phyloP scores from a whole-genome alignment of 2,888 invertebrate species.

The Aquatica leii region DNA sequence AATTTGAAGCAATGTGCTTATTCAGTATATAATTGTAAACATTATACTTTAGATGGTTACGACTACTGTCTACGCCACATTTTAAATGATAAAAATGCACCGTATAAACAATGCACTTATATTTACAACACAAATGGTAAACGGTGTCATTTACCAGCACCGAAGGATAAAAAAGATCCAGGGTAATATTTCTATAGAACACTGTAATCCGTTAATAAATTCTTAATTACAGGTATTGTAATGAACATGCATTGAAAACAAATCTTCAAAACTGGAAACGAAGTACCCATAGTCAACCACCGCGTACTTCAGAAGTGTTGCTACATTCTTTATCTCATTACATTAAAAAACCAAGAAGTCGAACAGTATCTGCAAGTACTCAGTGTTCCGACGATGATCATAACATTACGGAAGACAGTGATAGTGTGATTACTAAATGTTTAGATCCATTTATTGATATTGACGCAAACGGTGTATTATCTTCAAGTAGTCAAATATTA shows the following conservation, averaged over 20 bases:
- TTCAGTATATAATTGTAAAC: constrained; percentile 71
- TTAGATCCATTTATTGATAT: constrained; percentile 55
- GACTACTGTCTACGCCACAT: constrained; percentile 85
- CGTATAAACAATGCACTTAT: constrained; percentile 83
- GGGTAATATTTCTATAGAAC: constrained; percentile 62
- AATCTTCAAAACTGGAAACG: constrained; percentile 70
- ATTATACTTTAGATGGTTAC: constrained; percentile 74
- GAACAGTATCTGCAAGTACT: constrained; percentile 47
- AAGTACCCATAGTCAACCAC: constrained; percentile 68
- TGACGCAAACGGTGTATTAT: constrained; percentile 63
- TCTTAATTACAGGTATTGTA: constrained; percentile 65
- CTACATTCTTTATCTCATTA: constrained; percentile 73
- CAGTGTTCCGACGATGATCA: constrained; percentile 53
- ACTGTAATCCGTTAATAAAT: too few species aligned
- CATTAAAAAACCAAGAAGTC: constrained; percentile 58
- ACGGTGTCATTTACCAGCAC: constrained; percentile 81
- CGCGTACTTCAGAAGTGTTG: constrained; percentile 72
- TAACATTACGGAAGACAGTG: constrained; percentile 59
- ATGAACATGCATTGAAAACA: constrained; percentile 73
- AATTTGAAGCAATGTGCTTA: constrained; percentile 70
- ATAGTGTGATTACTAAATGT: constrained; percentile 59
- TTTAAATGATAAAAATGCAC: constrained; percentile 81
- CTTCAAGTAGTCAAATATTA: constrained; percentile 66
- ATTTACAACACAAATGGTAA: constrained; percentile 73
- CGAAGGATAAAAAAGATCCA: constrained; percentile 73